Base-by-base conservation (phyloP, 2,797 vertebrate species). In the Gobionotothen gibberifrons region DNA sequence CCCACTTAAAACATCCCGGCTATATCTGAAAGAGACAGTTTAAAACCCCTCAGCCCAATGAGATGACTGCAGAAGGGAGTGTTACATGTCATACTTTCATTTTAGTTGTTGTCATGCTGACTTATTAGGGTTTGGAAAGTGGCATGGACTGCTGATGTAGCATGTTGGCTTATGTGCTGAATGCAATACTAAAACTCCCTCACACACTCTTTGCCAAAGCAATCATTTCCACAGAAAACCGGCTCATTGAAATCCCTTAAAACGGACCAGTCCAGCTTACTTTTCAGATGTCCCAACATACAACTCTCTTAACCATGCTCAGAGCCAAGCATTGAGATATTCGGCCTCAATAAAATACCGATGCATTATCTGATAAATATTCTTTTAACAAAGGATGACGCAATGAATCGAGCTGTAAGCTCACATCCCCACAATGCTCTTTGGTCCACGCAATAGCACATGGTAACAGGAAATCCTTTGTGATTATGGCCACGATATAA, bases 241-340 rank as follows among this genome's bases (percentile, higher is more conserved):
- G 11, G 79, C 79, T 88, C 77, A 76, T 67, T 69, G 65, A 90
- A 91, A 88, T 82, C 85, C 81, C 76, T 73, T 77, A 67, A 79
- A 85, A 76, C 55, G 76, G 86, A 85, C 83, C 73, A 56, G 60
- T 61, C 72, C 75, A 36, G 75, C 82, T 88, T 82, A 83, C 57
- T 76, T 70, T 77, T 74, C 43, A 88, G 68, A 63, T 49, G 13
- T 53, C 42, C 71, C 62, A 72, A 70, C 51, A 71, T 67, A 62
- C 82, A 82, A 77, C 43, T 56, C 15, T 12, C 46, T 43, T 47
- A 55, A 57, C 59, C 29, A 12, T 2, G 3, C 55, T 72, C 44
- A 58, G 53, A 74, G 51, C 63, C 44, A 65, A 70, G n/a, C 9
- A 56, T 48, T 60, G 39, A 74, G 39, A 56, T 57, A 53, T 74